phyloP scores from a whole-genome alignment of 2,797 vertebrate genomes.

The Cygnus olor region DNA sequence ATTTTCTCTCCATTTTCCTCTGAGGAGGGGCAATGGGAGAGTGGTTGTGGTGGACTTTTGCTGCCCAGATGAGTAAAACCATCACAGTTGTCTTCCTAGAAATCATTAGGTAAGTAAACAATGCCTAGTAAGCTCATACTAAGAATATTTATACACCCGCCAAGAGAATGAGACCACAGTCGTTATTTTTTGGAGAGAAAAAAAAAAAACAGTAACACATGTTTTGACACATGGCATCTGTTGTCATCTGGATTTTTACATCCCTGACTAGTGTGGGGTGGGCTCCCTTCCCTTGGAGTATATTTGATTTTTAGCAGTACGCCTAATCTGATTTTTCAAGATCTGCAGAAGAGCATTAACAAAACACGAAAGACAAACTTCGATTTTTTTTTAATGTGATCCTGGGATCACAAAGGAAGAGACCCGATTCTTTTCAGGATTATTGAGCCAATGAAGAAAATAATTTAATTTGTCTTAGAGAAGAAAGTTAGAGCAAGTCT shows the following conservation, averaged over 20 bases:
- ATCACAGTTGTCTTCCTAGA: background rate
- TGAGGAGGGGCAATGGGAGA: no score
- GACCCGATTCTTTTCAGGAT: background rate
- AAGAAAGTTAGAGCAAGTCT: background rate
- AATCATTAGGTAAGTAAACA: background rate
- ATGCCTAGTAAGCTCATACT: background rate
- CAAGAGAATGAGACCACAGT: background rate
- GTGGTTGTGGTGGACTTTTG: no score
- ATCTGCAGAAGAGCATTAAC: background rate
- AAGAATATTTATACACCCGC: background rate
- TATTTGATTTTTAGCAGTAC: background rate
- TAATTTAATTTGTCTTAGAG: background rate
- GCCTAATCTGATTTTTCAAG: background rate
- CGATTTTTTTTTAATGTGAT: background rate
- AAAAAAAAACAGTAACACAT: background rate
- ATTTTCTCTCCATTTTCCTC: no score
- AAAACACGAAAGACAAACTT: conserved; percentile 12
- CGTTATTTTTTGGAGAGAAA: background rate
- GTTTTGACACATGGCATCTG: background rate
- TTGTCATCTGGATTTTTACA: background rate
- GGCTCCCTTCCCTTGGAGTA: background rate
- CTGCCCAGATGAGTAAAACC: no score
- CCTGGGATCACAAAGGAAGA: background rate
- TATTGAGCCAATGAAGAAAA: background rate
- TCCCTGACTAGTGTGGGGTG: background rate